Base-by-base conservation (phyloP, 2,888 invertebrate species). In the Chrysotoxum bicinctum region DNA sequence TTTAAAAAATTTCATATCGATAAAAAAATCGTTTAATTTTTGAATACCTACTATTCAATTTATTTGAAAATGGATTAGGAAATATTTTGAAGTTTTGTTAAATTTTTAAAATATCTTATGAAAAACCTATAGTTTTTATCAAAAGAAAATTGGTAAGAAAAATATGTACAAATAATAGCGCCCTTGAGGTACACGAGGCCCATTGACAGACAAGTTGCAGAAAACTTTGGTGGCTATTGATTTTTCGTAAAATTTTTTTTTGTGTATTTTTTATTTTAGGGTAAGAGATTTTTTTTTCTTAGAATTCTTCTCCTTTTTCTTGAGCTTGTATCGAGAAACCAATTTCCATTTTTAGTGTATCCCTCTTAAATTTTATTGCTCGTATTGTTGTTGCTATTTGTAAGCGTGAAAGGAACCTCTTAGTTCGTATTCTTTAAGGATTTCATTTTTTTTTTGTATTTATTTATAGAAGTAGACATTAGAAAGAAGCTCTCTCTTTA, bases 291-390 rank as follows among this genome's bases (percentile, higher is more conserved):
- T 76, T 72, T 60, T 72, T 69, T 26, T 48, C 48, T 50, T 54
- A 26, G 7, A 3, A 54, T 40, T 43, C 54, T 70, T 66, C 35
- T 32, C n/a, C n/a, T 70, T 26, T 45, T 64, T 64, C 30, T 64
- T 16, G 54, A 72, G 69, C 58, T 82, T 86, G 82, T 86, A 82
- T 86, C 78, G 70, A n/a, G n/a, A 82, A 86, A 86, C 82, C 86
- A 86, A 86, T 86, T 86, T 86, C 86, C 86, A 82, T 82, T 86
- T 86, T 82, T 82, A 82, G 82, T 77, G 74, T 82, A 86, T 78
- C 77, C 82, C 86, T 81, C 86, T 86, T 77, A 86, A 86, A 82
- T 86, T 86, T 82, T 86, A 86, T 86, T 86, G 86, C 77, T 82
- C 66, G 77, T 75, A 86, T 82, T 86, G 86, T 86, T 86, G 86